A percentile compares a stretch with the other conserved stretches of the same genome.
Evolutionary conservation across 2,797 vertebrate species (phyloP).

Genomic region (Galago senegalensis): DNA sequence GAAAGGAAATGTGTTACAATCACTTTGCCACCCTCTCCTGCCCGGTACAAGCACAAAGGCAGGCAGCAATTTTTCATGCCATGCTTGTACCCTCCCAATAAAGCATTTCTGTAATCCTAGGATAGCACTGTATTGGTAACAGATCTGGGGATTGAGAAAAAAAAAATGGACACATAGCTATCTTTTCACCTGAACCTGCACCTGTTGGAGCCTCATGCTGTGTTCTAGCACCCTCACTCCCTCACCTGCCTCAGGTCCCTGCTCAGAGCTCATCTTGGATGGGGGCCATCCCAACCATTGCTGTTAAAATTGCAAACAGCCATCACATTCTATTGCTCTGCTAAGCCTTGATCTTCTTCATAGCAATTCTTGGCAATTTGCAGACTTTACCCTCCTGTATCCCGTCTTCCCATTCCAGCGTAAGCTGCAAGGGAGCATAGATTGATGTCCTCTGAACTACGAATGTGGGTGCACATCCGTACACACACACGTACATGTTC

Average conservation of each 20-base stretch:
- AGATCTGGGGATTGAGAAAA: neutral
- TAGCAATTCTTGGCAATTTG: neutral
- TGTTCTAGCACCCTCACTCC: neutral
- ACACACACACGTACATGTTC: accelerated
- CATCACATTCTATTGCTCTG: neutral
- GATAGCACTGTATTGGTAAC: accelerated
- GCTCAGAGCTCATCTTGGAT: neutral
- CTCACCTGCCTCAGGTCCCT: neutral
- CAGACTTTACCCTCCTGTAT: accelerated
- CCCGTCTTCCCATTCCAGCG: neutral
- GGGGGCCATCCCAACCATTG: neutral
- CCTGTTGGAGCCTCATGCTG: neutral
- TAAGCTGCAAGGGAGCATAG: neutral
- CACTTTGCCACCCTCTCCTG: accelerated
- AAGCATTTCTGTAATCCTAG: accelerated
- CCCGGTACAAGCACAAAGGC: accelerated
- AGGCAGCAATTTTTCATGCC: no score
- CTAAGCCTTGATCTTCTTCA: neutral
- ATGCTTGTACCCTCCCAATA: accelerated
- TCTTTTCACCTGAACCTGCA: neutral
- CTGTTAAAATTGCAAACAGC: neutral
- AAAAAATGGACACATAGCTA: accelerated
- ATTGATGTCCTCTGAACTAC: neutral
- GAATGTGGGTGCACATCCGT: accelerated
- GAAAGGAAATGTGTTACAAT: accelerated